Evolutionary conservation across 2,113 vertebrate genomes (phyloP).

Genomic region (Sinocyclocheilus anophthalmus): DNA sequence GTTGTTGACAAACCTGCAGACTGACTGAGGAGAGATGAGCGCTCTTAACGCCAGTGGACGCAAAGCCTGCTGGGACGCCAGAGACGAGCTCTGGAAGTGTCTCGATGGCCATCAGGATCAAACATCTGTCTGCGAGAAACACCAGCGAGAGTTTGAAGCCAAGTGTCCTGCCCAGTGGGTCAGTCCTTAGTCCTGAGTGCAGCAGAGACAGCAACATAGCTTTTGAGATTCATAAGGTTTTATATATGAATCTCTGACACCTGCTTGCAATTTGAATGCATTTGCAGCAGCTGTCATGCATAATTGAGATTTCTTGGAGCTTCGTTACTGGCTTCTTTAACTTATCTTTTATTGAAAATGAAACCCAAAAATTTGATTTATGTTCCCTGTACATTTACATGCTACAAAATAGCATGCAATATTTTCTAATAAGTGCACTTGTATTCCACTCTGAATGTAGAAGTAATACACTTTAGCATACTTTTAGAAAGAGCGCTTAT

Average conservation of each 20-base stretch:
- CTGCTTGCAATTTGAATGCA: background rate
- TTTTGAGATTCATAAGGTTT: background rate
- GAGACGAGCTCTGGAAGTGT: constrained; percentile 88
- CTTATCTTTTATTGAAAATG: background rate
- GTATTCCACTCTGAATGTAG: too few relatives aligned
- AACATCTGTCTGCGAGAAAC: constrained; percentile 70
- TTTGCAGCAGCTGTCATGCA: background rate
- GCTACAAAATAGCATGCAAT: background rate
- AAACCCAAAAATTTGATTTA: background rate
- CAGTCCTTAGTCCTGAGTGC: constrained; percentile 53
- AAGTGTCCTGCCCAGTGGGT: constrained; percentile 92
- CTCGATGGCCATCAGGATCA: constrained; percentile 79
- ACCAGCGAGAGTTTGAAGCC: constrained; percentile 78
- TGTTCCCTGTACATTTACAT: background rate
- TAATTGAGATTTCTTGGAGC: background rate
- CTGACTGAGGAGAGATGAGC: constrained; percentile 71
- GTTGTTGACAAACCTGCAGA: background rate
- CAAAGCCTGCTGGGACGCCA: constrained; percentile 85
- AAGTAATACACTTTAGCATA: too few relatives aligned
- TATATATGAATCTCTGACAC: background rate
- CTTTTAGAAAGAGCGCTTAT: too few relatives aligned
- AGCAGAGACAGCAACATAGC: background rate
- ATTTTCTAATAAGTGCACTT: background rate
- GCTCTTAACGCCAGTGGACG: constrained; percentile 84
- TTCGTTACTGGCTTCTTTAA: background rate